These are phyloP conservation scores for Erpornis zantholeuca DNA, from an alignment of 2,113 vertebrate genomes.

Conservation along the genomic window DNA sequence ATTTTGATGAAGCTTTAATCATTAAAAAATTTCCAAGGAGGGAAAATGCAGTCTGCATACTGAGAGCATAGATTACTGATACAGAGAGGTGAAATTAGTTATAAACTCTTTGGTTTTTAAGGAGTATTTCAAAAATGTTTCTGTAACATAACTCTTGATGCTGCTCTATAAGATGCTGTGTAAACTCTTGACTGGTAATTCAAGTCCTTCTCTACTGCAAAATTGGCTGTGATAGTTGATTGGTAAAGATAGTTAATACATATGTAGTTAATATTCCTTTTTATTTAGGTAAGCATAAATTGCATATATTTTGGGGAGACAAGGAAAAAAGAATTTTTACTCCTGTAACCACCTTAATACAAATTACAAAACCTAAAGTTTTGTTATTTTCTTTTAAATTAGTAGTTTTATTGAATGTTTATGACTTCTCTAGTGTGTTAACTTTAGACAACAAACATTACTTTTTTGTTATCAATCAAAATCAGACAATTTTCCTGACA, in stretches of 20 bases:
- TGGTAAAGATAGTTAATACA: neutral
- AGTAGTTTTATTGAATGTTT: neutral
- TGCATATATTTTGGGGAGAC: neutral
- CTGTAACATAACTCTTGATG: neutral
- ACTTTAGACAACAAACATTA: neutral
- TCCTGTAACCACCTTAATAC: neutral
- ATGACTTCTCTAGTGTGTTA: neutral
- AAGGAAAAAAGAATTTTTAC: neutral
- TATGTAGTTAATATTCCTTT: neutral
- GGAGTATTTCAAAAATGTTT: neutral
- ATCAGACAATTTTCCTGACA: slow-evolving; percentile 6
- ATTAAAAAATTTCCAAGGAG: neutral
- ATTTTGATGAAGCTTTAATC: neutral
- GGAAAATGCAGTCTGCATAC: neutral
- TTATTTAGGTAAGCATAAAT: neutral
- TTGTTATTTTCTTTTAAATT: neutral
- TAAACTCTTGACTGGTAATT: neutral
- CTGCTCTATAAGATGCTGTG: neutral
- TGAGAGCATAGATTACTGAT: neutral
- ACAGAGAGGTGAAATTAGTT: neutral
- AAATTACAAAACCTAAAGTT: neutral
- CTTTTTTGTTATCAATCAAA: neutral
- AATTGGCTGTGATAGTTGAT: neutral
- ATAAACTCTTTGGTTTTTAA: neutral
- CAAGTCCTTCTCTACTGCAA: neutral